Conservation (phyloP, 2,888 invertebrate species). For the Epinotia nisella region DNA sequence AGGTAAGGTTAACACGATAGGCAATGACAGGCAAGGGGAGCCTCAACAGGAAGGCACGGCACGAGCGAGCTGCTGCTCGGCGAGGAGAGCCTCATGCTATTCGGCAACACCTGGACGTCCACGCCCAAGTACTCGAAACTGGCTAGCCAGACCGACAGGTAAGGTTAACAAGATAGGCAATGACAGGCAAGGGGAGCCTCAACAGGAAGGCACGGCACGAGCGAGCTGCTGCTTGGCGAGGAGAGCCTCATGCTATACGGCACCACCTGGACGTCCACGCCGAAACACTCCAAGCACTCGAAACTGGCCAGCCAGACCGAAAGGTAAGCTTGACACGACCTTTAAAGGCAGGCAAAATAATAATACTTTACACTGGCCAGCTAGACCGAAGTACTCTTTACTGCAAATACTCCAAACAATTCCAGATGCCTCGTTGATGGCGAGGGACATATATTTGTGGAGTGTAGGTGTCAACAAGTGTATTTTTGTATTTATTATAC, state of each 20-base stretch:
- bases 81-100: conserved; percentile 78
- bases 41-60: conserved; percentile 92
- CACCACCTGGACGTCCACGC: conserved; percentile 87
- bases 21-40: conserved; percentile 97
- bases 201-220: conserved; percentile 94
- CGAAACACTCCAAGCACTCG: conserved; percentile 90
- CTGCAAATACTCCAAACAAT: too few relatives aligned
- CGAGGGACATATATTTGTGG: too few relatives aligned
- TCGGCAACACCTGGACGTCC: conserved; percentile 86
- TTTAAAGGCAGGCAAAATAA: too few relatives aligned
- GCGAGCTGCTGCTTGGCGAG: conserved; percentile 87
- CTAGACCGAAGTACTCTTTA: too few relatives aligned
- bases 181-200: conserved; percentile 96
- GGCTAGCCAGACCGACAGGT: conserved; percentile 89
- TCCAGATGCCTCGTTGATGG: too few relatives aligned
- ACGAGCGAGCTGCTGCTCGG: conserved; percentile 90
- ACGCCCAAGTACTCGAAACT: conserved; percentile 94
- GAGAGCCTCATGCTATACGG: conserved; percentile 80
- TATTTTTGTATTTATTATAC: too few relatives aligned
- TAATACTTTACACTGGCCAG: too few relatives aligned
- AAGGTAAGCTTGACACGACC: not conserved
- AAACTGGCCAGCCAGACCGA: conserved; percentile 91
- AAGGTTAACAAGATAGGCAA: conserved; percentile 82
- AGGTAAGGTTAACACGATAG: conserved; percentile 64
- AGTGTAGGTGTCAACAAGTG: too few relatives aligned